A percentile compares a stretch with the other conserved stretches of the same genome.
Conservation (phyloP, 2,113 vertebrate genomes). For the Phyllostomus hastatus region DNA sequence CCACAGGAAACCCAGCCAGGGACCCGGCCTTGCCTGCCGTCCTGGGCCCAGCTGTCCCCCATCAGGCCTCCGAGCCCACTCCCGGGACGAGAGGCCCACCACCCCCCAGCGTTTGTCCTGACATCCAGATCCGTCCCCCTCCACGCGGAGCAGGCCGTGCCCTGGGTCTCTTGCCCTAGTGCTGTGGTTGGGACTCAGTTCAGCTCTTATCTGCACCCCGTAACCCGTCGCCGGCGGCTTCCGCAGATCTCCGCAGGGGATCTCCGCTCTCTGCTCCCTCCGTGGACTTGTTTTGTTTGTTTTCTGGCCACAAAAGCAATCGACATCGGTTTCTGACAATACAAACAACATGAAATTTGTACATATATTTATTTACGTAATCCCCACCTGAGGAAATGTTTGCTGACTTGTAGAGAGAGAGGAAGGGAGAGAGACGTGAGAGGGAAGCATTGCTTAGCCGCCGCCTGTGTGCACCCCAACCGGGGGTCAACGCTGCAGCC, state of each 20-base stretch:
- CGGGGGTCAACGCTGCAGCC: too few relatives aligned
- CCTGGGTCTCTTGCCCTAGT: not conserved
- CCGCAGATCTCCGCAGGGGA: not conserved
- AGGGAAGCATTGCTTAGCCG: too few relatives aligned
- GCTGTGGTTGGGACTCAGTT: too few relatives aligned
- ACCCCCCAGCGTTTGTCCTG: not conserved
- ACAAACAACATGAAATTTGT: not conserved
- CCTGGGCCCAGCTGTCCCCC: not conserved
- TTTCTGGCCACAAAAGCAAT: not conserved
- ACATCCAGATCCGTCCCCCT: not conserved
- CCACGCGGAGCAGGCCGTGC: not conserved
- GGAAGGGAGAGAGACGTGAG: too few relatives aligned
- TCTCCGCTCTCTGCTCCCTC: not conserved
- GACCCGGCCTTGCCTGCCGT: not conserved
- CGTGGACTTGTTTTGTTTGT: not conserved
- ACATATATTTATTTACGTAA: too few relatives aligned
- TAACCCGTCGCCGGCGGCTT: not conserved
- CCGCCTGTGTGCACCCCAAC: too few relatives aligned
- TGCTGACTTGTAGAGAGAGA: too few relatives aligned
- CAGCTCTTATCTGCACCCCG: not conserved
- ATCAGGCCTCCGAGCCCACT: not conserved
- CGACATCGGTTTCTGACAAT: not conserved
- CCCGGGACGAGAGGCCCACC: not conserved
- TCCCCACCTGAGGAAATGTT: too few relatives aligned
- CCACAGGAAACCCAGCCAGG: not conserved